phyloP scores from a whole-genome alignment of 92 coral and sea anemone species.

The Porites divaricata region DNA sequence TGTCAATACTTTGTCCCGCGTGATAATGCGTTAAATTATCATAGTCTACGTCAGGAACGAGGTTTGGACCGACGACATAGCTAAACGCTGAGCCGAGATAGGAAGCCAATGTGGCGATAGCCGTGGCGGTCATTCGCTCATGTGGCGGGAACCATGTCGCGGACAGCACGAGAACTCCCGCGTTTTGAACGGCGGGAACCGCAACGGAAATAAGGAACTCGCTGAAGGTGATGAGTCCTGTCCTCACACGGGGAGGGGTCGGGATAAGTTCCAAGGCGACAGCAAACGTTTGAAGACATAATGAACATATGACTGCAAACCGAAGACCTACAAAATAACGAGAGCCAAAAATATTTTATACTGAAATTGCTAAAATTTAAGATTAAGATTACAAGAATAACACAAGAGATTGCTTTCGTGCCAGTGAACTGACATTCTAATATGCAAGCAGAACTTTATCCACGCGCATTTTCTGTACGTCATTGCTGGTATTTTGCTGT shows the following conservation, averaged over 20 bases:
- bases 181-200: conserved; percentile 90
- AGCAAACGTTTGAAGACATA: conserved; percentile 80
- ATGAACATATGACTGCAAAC: conserved; percentile 78
- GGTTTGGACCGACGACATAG: conserved; percentile 83
- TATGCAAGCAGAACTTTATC: no score
- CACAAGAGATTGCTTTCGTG: no score
- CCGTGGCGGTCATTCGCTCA: conserved; percentile 97
- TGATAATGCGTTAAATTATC: conserved; percentile 76
- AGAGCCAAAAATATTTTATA: not conserved
- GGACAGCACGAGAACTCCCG: conserved; percentile 91
- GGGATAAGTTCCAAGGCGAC: conserved; percentile 85
- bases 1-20: conserved; percentile 74
- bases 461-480: no score
- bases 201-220: conserved; percentile 89
- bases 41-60: conserved; percentile 89
- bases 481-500: no score
- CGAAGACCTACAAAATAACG: conserved; percentile 69
- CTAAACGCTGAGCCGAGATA: conserved; percentile 90
- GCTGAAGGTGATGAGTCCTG: conserved; percentile 77
- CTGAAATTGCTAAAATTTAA: not conserved
- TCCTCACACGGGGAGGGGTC: conserved; percentile 60
- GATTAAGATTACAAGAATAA: not conserved
- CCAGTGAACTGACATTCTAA: no score
- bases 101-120: conserved; percentile 88
- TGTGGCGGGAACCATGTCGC: conserved; percentile 98